These are phyloP conservation scores for Ceriagrion tenellum DNA, from an alignment of 2,888 invertebrate genomes.

Conservation along the genomic window DNA sequence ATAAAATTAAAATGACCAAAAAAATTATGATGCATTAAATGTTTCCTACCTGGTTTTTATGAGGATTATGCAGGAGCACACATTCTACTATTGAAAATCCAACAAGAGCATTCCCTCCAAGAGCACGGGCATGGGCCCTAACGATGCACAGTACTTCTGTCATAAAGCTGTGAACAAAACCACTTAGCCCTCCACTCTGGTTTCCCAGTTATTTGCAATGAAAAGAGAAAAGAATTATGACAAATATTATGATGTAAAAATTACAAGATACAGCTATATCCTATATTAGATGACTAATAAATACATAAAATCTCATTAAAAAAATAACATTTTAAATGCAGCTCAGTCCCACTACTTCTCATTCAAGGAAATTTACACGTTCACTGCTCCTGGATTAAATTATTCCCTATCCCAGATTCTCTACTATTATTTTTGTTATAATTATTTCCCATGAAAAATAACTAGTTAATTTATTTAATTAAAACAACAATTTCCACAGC, in stretches of 20 bases:
- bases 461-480: too few relatives aligned
- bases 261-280: not conserved
- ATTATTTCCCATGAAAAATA: too few relatives aligned
- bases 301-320: too few relatives aligned
- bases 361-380: too few relatives aligned
- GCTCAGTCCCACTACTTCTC: too few relatives aligned
- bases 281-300: not conserved
- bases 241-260: not conserved
- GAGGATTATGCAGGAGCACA: slow-evolving; percentile 93
- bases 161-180: slow-evolving; percentile 96
- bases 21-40: not conserved
- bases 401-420: too few relatives aligned
- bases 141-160: slow-evolving; percentile 96
- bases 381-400: too few relatives aligned
- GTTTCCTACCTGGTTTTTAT: slow-evolving; percentile 93
- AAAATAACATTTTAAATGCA: too few relatives aligned
- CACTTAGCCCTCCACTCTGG: slow-evolving; percentile 93
- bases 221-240: not conserved
- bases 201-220: slow-evolving; percentile 71
- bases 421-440: too few relatives aligned
- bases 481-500: too few relatives aligned
- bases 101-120: slow-evolving; percentile 97
- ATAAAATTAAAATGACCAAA: not conserved
- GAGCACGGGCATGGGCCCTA: slow-evolving; percentile 93
- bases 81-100: slow-evolving; percentile 96